Evolutionary conservation across 2,888 invertebrate genomes (phyloP), one percentile per base, ranked within the genome.

Genomic region (Callimorpha dominula): DNA sequence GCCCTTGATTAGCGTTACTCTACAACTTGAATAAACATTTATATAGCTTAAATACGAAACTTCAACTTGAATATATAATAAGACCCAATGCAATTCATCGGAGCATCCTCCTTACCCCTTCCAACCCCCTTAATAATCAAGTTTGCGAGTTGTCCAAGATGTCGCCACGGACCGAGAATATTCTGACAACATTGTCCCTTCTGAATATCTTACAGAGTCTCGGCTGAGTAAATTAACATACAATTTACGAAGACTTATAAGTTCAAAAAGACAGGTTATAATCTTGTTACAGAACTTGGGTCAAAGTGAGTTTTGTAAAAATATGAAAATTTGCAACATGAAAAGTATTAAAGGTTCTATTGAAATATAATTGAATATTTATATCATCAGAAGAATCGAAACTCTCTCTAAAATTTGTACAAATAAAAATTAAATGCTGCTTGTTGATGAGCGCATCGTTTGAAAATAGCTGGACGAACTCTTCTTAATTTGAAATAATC

Each of bases 71-170:
- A 17, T 72, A 73, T 76, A 72, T 76, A 76, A 77, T 81, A 84
- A 79, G 81, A 85, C 78, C 83, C 80, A 84, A 84, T 88, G 86
- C 88, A 88, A 86, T 84, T 89, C 85, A 83, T 83, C 81, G 78
- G 75, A 54, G 46, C 62, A 54, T 15, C 68, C 67, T 73, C 73
- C 68, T 62, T 50, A 71, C 76, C 80, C 75, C 65, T 73, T 71
- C 63, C 60, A 63, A 70, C 81, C 86, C 86, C 88, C 87, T 86
- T 85, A 88, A 91, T 93, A 94, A 93, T 94, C 93, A 91, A 94
- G 93, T 94, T 93, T 90, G 87, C 84, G 88, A 92, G 88, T 84
- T 84, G 79, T 90, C 91, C 91, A 90, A 93, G 93, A 93, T 92
- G 93, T 92, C 90, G 89, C 92, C 89, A 86, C 85, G 87, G 86